Percentiles rank a stretch among this genome's conserved stretches.
phyloP scores from a whole-genome alignment of 2,113 vertebrate genomes.

The Corythaixoides concolor region DNA sequence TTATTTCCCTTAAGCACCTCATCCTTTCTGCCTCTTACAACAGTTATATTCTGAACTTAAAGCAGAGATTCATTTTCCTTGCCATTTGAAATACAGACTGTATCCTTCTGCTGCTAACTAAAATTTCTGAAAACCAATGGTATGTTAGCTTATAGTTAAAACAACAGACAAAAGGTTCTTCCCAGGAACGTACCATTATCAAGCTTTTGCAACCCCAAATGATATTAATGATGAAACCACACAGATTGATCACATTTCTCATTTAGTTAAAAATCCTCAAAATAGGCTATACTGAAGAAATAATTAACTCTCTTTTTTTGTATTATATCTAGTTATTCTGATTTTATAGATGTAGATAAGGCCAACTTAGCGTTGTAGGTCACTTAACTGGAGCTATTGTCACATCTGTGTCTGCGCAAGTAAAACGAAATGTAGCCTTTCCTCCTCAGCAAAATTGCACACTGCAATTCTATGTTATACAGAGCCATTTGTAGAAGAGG shows the following conservation, averaged over 20 bases:
- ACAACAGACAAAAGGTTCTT: not conserved
- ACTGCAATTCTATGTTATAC: not conserved
- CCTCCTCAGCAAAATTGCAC: not conserved
- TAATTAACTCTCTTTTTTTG: not conserved
- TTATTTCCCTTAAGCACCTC: not conserved
- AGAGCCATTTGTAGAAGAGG: not conserved
- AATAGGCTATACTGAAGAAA: not conserved
- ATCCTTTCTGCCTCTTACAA: not conserved
- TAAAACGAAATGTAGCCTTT: not conserved
- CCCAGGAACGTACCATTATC: not conserved
- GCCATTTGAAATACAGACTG: not conserved
- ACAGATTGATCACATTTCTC: not conserved
- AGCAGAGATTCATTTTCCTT: not conserved
- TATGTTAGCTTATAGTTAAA: not conserved
- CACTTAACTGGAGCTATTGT: not conserved
- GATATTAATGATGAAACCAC: not conserved
- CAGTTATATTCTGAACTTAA: not conserved
- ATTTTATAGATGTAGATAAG: not conserved
- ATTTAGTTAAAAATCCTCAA: not conserved
- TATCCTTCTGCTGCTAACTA: not conserved
- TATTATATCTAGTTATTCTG: not conserved
- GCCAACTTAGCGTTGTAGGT: not conserved
- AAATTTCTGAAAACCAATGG: not conserved
- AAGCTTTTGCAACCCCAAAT: not conserved
- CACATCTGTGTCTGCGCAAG: not conserved